Evolutionary conservation across 2,888 invertebrate species (phyloP).

Genomic region (Tryphoninae sp.): DNA sequence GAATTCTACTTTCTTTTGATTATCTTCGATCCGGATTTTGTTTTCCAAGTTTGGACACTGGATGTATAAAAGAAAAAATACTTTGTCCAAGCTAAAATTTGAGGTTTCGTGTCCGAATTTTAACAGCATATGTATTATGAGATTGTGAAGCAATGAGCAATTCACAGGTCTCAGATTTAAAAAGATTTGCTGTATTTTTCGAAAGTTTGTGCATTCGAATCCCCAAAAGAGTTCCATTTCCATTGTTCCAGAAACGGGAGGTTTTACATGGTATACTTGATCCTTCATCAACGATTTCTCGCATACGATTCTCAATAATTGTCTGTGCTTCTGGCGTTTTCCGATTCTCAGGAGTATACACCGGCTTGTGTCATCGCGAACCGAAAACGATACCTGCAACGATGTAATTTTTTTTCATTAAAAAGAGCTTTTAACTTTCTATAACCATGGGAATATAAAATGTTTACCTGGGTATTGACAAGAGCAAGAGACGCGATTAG

Average conservation of each 20-base stretch:
- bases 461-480: constrained; percentile 83
- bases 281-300: constrained; percentile 36
- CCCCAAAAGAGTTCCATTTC: constrained; percentile 69
- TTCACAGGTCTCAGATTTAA: constrained; percentile 69
- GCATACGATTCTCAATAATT: constrained; percentile 70
- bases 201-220: constrained; percentile 49
- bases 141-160: constrained; percentile 62
- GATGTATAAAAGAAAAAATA: constrained; percentile 66
- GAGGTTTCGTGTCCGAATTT: constrained; percentile 29
- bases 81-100: constrained; percentile 25
- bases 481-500: constrained; percentile 86
- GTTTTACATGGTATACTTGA: constrained; percentile 64
- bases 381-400: constrained; percentile 84
- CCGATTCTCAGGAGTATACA: constrained; percentile 81
- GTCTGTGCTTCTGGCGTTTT: constrained; percentile 68
- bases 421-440: background rate
- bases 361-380: constrained; percentile 86
- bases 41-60: constrained; percentile 59
- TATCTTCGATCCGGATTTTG: constrained; percentile 9
- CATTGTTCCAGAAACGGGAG: constrained; percentile 4
- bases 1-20: constrained; percentile 41
- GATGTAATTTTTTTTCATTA: constrained; percentile 13
- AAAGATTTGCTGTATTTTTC: constrained; percentile 64
- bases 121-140: constrained; percentile 50
- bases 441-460: background rate